These are phyloP conservation scores for Oceanodroma leucorhoa DNA, from an alignment of 2,797 vertebrate species.

Conservation along the genomic window DNA sequence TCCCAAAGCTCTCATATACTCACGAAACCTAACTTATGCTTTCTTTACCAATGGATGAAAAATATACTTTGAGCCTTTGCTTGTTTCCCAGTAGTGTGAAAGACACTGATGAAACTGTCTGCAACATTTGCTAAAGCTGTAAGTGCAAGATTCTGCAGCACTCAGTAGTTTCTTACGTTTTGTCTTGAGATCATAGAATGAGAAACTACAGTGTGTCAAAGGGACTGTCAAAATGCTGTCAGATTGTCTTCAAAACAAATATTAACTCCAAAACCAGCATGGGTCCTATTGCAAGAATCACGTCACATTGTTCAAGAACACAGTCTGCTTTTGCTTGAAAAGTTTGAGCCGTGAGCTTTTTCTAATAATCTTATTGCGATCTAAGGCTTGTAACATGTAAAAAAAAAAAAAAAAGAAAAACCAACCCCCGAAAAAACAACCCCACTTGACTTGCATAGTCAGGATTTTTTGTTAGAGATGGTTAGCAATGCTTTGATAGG, in stretches of 20 bases:
- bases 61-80: neutral
- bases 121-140: neutral
- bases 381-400: neutral
- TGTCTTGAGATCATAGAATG: neutral
- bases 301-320: neutral
- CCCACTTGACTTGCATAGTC: neutral
- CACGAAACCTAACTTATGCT: neutral
- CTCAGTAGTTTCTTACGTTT: neutral
- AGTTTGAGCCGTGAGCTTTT: neutral
- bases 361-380: neutral
- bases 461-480: neutral
- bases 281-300: neutral
- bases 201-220: neutral
- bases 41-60: neutral
- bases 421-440: fast-evolving
- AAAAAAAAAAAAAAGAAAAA: too few species aligned
- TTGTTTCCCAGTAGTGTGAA: neutral
- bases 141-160: neutral
- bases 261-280: neutral
- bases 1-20: neutral
- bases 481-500: neutral
- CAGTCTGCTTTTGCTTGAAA: neutral
- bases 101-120: neutral
- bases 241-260: neutral
- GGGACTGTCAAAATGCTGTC: neutral